Percentiles rank a stretch among this genome's conserved stretches.
phyloP scores from a whole-genome alignment of 2,797 vertebrate species.

The Lindbergichthys nudifrons region DNA sequence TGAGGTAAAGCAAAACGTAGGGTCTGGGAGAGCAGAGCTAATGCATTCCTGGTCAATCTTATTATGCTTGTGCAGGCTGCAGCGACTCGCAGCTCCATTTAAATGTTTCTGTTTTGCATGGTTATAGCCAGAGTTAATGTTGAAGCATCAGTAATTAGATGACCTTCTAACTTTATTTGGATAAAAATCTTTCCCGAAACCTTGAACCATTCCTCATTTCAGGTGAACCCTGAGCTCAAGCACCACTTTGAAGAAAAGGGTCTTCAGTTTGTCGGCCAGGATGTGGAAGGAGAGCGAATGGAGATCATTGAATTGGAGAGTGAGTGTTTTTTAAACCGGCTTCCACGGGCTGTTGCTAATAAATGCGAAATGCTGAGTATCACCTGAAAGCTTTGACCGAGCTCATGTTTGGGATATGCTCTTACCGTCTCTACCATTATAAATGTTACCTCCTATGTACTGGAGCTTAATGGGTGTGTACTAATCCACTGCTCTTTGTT shows the following conservation, averaged over 20 bases:
- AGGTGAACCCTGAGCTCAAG: conserved; percentile 95
- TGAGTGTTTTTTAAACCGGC: conserved; percentile 63
- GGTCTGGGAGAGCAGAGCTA: neutral
- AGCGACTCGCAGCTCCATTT: neutral
- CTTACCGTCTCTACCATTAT: too few species aligned
- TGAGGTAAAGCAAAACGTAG: conserved; percentile 82
- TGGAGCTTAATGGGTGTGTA: neutral
- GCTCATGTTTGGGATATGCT: neutral
- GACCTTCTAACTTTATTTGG: neutral
- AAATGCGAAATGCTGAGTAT: neutral
- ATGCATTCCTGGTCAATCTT: neutral
- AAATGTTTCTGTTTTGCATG: conserved; percentile 3
- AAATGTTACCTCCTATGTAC: too few species aligned
- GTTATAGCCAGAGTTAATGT: neutral
- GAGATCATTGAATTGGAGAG: conserved; percentile 94
- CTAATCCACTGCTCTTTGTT: neutral
- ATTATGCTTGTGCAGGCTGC: neutral
- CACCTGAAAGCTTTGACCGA: neutral
- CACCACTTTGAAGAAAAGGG: conserved; percentile 90
- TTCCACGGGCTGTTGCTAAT: neutral
- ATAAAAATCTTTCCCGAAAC: neutral
- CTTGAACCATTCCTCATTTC: conserved; percentile 14
- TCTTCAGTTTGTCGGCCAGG: conserved; percentile 93
- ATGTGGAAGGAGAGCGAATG: conserved; percentile 93
- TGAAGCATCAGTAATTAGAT: neutral